Conservation (phyloP, 2,888 invertebrate genomes). For the Pterostichus madidus region DNA sequence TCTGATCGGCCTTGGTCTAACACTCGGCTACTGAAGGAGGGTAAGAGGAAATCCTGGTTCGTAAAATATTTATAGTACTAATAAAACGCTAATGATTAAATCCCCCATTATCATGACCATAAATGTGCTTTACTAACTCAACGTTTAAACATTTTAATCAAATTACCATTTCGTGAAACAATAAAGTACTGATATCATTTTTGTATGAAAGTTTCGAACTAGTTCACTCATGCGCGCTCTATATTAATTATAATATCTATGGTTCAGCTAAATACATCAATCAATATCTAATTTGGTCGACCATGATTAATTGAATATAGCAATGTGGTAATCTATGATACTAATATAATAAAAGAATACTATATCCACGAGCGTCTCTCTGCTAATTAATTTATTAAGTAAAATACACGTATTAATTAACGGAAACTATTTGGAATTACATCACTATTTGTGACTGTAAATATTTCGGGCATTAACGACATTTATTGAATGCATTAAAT, state of each 20-base stretch:
- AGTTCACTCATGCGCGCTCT: neutral
- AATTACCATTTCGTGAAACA: conserved; percentile 31
- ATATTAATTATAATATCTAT: conserved; percentile 8
- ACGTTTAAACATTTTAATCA: conserved; percentile 21
- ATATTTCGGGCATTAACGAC: neutral
- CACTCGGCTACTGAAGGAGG: neutral
- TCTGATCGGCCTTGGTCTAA: no score
- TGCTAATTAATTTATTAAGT: conserved; percentile 17
- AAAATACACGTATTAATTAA: conserved; percentile 46
- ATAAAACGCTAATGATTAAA: conserved; percentile 11
- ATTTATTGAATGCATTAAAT: conserved; percentile 5
- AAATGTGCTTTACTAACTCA: neutral
- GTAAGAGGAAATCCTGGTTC: neutral
- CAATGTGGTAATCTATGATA: conserved; percentile 23
- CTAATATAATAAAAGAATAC: neutral
- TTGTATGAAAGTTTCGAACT: neutral
- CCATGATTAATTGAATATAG: conserved; percentile 33
- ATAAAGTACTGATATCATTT: neutral
- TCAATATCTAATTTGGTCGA: conserved; percentile 8
- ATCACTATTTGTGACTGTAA: conserved; percentile 6
- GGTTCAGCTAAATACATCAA: neutral
- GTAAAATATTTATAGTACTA: conserved; percentile 12
- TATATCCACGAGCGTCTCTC: conserved; percentile 9
- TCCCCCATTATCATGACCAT: neutral
- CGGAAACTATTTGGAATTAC: neutral